Evolutionary conservation across 1,140 invertebrate species (phyloP), one percentile per base, ranked within the genome.

Genomic region (Drosophila ohnishii): DNA sequence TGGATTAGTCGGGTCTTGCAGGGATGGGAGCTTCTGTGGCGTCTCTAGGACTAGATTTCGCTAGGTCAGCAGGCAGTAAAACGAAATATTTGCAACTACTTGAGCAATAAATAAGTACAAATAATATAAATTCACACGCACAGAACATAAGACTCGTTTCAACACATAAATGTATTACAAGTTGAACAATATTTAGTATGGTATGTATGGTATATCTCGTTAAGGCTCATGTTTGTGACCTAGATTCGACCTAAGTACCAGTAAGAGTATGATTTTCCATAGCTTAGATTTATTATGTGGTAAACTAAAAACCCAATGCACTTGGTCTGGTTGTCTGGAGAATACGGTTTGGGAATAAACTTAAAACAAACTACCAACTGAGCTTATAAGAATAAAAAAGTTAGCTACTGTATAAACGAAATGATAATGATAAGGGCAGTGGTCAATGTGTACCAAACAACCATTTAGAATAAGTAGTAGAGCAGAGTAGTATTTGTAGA

Each of bases 391-490:
- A 63, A 60, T 40, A 39, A 83, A 76, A 75, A 77, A 66, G 76
- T 51, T 66, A 75, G 70, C 79, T 91, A 78, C 73, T 22, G 78
- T 85, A 78, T 75, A 53, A 62, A 90, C 80, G 39, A 76, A 76
- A 76, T 42, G 48, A 73, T 57, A 75, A 75, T 34, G 25, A 76
- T 92, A 93, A 91, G 91, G 53, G 47, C 37, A 42, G 35, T 55
- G 28, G 45, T 40, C 39, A 59, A 50, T 34, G 35, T 34, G 53
- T 42, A 93, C 93, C 93, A 93, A 94, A 93, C 93, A 93, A 93
- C 92, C 90, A 92, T 78, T 51, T 78, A 88, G 74, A 67, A 62
- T 72, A 59, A 84, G 66, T 88, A 84, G 60, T 90, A 80, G 65
- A 62, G 64, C 71, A 74, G 57, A 72, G 60, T 74, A 74, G 48